phyloP scores from a whole-genome alignment of 1,140 invertebrate species.

The Heterodera carotae region DNA sequence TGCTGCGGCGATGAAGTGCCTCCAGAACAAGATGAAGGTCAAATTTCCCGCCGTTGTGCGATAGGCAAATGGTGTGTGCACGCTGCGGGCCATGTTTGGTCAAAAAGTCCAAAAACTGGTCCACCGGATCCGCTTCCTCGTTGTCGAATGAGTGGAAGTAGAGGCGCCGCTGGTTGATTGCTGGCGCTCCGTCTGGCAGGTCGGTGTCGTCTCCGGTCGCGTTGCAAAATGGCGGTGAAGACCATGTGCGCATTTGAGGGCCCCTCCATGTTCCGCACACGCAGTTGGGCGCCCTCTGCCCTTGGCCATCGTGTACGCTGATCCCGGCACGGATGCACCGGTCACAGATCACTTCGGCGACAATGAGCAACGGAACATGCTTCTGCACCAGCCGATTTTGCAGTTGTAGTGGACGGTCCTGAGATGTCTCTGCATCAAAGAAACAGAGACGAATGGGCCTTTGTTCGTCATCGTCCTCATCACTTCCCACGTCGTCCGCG shows the following conservation, averaged over 20 bases:
- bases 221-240: background rate
- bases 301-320: background rate
- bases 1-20: background rate
- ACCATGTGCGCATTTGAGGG: background rate
- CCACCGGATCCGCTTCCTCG: background rate
- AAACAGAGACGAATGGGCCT: background rate
- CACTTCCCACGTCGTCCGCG: background rate
- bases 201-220: background rate
- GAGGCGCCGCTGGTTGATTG: background rate
- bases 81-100: background rate
- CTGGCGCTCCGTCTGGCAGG: background rate
- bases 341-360: conserved; percentile 13
- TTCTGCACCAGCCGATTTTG: background rate
- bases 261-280: background rate
- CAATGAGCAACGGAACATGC: conserved; percentile 7
- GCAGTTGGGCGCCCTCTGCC: background rate
- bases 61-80: background rate
- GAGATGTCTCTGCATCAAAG: conserved; percentile 10
- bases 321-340: conserved; percentile 11
- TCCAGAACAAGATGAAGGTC: conserved; percentile 26
- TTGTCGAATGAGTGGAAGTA: conserved; percentile 21
- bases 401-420: background rate
- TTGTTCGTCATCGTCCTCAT: background rate
- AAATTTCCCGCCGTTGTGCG: conserved; percentile 19
- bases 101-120: conserved; percentile 27